Evolutionary conservation across 2,113 vertebrate genomes (phyloP), one percentile per base, ranked within the genome.

Genomic region (Isichthys henryi): DNA sequence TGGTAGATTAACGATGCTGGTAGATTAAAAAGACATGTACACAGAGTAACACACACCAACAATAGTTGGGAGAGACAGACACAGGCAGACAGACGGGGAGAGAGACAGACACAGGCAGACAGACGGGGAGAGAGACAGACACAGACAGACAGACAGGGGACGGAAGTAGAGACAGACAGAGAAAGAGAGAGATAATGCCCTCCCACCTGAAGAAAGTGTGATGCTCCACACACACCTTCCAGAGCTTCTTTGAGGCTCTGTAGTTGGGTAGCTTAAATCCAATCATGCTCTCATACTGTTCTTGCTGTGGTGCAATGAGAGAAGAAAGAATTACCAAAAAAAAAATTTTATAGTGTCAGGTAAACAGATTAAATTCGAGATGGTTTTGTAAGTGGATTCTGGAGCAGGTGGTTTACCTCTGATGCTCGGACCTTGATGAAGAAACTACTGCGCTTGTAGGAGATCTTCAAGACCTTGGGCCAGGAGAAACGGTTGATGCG

Each of bases 181-280:
- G 48, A 48, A 1, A 48, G 5, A 77, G 7, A 23, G 5, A 5
- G 11, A 27, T 3, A 27, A 27, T 2, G 10, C 10, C 46, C 2
- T n/a, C 48, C 88, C 93, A 99, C 98, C 98, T 98, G 96, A 99
- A 99, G 95, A 99, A 99, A 0, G 97, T 98, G 90, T 99, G 98
- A 91, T 99, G 96, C 56, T 99, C 98, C 48, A 99, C 97, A 90
- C 97, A 99, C 21, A 98, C 97, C 95, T 98, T 99, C 98, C 98
- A 99, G 91, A 99, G 94, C 92, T 98, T 97, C 95, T 99, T 99
- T 0, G 98, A 97, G 85, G 98, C 97, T 92, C 97, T 96, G 92
- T 99, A 99, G 94, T 97, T 99, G 80, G 98, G 97, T 90, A 99
- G 95, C 90, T 97, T 98, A 93, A 99, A 99, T 49, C 97, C 97